phyloP scores from a whole-genome alignment of 2,113 vertebrate species.

The Chrysemys picta region DNA sequence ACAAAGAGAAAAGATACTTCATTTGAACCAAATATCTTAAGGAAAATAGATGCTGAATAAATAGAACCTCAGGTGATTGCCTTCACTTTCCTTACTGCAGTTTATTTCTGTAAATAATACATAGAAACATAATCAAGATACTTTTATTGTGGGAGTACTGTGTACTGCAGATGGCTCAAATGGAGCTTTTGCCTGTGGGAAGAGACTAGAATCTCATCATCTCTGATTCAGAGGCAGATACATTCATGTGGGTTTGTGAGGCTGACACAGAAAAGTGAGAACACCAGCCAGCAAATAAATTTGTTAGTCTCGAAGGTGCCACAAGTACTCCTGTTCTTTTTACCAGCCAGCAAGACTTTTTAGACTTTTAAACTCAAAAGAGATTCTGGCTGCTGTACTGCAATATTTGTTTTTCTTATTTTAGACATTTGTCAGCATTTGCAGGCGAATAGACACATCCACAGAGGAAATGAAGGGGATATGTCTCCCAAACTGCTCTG shows the following conservation, averaged over 20 bases:
- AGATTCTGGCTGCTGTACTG: not conserved
- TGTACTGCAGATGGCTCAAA: not conserved
- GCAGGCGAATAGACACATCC: not conserved
- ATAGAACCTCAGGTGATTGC: not conserved
- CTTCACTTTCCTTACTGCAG: not conserved
- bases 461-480: not conserved
- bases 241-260: not conserved
- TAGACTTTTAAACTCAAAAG: not conserved
- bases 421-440: not conserved
- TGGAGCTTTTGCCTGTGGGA: not conserved
- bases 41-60: not conserved
- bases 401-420: not conserved
- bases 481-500: not conserved
- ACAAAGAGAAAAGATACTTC: not conserved
- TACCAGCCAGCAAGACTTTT: not conserved
- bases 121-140: not conserved
- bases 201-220: not conserved
- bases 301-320: too few species aligned
- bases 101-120: not conserved
- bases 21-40: not conserved
- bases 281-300: not conserved
- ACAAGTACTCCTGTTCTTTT: too few species aligned
- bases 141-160: not conserved
- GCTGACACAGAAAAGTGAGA: not conserved
- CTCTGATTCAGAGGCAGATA: not conserved